These are phyloP conservation scores for Homarus americanus DNA, from an alignment of 1,140 invertebrate genomes.

Conservation along the genomic window DNA sequence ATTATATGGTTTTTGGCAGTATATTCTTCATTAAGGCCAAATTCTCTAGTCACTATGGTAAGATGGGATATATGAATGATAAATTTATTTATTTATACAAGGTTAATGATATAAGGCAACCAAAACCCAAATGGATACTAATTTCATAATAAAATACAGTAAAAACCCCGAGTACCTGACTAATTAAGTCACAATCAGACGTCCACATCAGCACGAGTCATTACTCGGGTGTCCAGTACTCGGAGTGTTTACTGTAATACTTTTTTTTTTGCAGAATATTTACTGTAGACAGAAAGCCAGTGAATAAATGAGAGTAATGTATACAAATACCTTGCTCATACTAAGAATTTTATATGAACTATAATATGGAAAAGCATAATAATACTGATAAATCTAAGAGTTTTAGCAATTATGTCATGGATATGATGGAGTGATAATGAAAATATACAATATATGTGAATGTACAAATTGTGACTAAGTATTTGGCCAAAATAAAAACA, in stretches of 20 bases:
- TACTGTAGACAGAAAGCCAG: too few species aligned
- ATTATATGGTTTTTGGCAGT: neutral
- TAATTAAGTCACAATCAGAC: too few species aligned
- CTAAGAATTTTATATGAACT: too few species aligned
- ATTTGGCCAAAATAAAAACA: slow-evolving; percentile 5
- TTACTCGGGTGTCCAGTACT: too few species aligned
- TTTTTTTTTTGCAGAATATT: too few species aligned
- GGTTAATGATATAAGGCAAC: neutral
- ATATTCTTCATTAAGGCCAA: neutral
- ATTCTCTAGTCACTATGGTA: neutral
- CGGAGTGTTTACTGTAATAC: too few species aligned
- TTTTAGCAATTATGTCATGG: neutral
- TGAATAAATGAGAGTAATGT: too few species aligned
- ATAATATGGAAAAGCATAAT: too few species aligned
- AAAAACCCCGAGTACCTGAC: too few species aligned
- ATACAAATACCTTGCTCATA: too few species aligned
- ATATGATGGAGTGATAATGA: neutral
- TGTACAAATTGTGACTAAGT: neutral
- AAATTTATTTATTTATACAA: neutral
- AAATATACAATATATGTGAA: neutral
- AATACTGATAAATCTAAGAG: neutral
- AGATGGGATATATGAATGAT: neutral
- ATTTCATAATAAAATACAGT: too few species aligned
- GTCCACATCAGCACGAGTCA: too few species aligned
- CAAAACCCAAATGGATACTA: neutral